Percentiles rank a stretch among this genome's conserved stretches.
These are phyloP conservation scores for Peucedramus taeniatus DNA, from an alignment of 2,113 vertebrate genomes.

Conservation along the genomic window DNA sequence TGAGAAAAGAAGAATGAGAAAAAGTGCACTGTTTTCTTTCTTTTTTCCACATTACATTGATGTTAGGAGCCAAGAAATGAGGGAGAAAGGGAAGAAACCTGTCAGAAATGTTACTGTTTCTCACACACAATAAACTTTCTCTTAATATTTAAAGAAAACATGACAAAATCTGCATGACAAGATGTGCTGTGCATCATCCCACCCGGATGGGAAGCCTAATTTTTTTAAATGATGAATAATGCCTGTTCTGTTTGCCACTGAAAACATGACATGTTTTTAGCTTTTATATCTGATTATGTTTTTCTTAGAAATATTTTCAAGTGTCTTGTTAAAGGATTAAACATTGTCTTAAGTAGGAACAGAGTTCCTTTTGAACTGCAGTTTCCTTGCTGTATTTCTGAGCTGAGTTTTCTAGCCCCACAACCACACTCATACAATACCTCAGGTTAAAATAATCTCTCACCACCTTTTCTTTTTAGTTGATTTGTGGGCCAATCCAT, in stretches of 20 bases:
- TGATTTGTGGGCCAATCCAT: not conserved
- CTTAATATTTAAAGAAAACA: not conserved
- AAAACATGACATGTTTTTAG: not conserved
- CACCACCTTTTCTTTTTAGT: constrained; percentile 17
- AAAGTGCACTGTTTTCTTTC: not conserved
- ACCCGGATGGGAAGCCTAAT: not conserved
- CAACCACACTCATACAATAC: not conserved
- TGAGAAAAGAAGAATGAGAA: not conserved
- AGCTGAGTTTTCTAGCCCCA: not conserved
- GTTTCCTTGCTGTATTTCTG: not conserved
- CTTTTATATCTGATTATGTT: not conserved
- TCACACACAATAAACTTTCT: not conserved
- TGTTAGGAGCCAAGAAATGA: not conserved
- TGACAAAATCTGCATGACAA: not conserved
- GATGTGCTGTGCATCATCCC: not conserved
- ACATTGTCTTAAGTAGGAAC: not conserved
- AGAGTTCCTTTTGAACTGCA: not conserved
- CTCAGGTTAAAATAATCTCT: not conserved
- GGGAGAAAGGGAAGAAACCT: too few species aligned
- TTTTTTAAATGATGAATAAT: not conserved
- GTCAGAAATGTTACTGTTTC: not conserved
- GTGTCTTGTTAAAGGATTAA: not conserved
- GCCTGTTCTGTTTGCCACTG: not conserved
- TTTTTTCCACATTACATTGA: not conserved
- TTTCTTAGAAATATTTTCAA: not conserved